phyloP scores from a whole-genome alignment of 2,888 invertebrate species.

The Eledona agricola region DNA sequence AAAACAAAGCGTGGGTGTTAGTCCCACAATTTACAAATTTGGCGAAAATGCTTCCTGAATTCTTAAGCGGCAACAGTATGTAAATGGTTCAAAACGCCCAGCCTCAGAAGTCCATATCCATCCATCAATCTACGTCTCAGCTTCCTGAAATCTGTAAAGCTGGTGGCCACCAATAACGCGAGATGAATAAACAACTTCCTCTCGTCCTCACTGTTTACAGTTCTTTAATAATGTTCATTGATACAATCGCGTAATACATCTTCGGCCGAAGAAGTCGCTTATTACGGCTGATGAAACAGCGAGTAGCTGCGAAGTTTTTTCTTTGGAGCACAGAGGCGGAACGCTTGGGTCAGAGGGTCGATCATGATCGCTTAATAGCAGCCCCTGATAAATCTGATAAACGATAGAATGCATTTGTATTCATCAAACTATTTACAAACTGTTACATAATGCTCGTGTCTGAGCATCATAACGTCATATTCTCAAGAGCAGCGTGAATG shows the following conservation, averaged over 20 bases:
- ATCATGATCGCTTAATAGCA: slow-evolving; percentile 11
- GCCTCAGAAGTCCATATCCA: slow-evolving; percentile 21
- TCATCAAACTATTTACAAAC: slow-evolving; percentile 12
- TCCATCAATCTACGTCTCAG: slow-evolving; percentile 27
- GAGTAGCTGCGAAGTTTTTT: slow-evolving; percentile 19
- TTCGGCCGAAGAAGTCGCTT: slow-evolving; percentile 9
- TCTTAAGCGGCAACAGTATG: slow-evolving; percentile 17
- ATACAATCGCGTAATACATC: slow-evolving; percentile 21
- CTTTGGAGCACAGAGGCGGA: slow-evolving; percentile 21
- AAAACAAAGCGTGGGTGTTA: slow-evolving; percentile 21
- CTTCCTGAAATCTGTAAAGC: slow-evolving; percentile 19
- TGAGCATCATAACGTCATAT: too few species aligned
- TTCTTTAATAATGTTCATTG: slow-evolving; percentile 20
- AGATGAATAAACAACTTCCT: slow-evolving; percentile 26
- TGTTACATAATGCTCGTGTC: slow-evolving; percentile 23
- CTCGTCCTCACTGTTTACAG: slow-evolving; percentile 12
- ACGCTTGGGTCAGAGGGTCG: slow-evolving; percentile 15
- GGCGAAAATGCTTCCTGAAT: slow-evolving; percentile 6
- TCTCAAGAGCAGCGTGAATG: too few species aligned
- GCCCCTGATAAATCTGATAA: background rate
- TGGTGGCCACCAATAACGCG: slow-evolving; percentile 13
- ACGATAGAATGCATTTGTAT: slow-evolving; percentile 4
- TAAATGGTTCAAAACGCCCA: slow-evolving; percentile 15
- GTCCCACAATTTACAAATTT: background rate
- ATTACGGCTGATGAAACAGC: slow-evolving; percentile 18